Evolutionary conservation across 1,140 invertebrate species (phyloP).

Genomic region (Megalopta genalis): DNA sequence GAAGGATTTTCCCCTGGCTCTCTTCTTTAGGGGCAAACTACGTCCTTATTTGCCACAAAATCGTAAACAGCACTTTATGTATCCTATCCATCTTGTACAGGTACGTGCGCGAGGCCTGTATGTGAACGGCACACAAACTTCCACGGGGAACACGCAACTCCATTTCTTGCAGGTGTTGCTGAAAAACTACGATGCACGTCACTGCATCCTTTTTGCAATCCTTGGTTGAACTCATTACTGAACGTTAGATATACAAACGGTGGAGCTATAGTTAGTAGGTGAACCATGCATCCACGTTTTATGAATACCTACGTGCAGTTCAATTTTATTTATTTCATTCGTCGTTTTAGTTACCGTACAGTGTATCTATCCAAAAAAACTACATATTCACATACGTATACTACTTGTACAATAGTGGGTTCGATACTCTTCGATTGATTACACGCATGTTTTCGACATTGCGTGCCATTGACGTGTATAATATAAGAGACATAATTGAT

Average conservation of each 20-base stretch:
- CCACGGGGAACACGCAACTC: neutral
- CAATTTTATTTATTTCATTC: too few relatives aligned
- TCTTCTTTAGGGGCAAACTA: constrained; percentile 47
- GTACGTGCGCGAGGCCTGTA: neutral
- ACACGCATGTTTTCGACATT: too few relatives aligned
- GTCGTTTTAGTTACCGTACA: too few relatives aligned
- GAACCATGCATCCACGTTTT: neutral
- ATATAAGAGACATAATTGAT: too few relatives aligned
- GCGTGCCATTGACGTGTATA: too few relatives aligned
- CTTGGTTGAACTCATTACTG: constrained; percentile 62
- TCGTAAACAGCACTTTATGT: constrained; percentile 20
- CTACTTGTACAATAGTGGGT: too few relatives aligned
- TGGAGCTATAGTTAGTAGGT: neutral
- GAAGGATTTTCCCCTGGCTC: constrained; percentile 29
- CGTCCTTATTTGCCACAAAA: constrained; percentile 50
- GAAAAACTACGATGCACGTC: constrained; percentile 55
- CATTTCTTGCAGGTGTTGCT: constrained; percentile 41
- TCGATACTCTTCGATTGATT: too few relatives aligned
- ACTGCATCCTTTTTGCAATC: constrained; percentile 55
- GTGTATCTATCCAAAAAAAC: too few relatives aligned
- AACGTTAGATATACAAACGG: constrained; percentile 59
- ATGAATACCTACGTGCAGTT: neutral
- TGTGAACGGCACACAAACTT: neutral
- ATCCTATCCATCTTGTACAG: neutral
- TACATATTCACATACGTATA: too few relatives aligned